Percentiles rank a stretch among this genome's conserved stretches.
Conservation (phyloP, 2,113 vertebrate species). For the Corythornis cristatus region DNA sequence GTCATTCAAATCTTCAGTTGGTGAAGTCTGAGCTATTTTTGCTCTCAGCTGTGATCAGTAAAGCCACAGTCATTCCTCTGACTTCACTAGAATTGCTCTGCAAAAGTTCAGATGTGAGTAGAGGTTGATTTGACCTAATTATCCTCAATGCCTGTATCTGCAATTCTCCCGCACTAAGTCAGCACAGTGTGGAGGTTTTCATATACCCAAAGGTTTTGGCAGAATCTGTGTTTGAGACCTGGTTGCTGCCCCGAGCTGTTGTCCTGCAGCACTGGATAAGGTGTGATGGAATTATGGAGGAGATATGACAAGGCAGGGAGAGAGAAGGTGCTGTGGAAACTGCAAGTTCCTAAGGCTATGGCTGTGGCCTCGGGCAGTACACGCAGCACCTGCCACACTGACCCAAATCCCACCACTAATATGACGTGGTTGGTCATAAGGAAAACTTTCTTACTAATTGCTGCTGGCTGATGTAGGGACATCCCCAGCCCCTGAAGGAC, state of each 20-base stretch:
- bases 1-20: neutral
- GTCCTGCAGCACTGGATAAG: neutral
- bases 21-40: conserved; percentile 23
- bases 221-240: neutral
- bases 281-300: neutral
- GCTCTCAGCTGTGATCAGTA: neutral
- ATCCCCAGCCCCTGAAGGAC: neutral
- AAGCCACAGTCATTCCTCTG: neutral
- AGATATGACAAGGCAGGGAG: neutral
- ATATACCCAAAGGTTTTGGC: neutral
- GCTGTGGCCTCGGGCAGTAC: neutral
- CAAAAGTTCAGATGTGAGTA: neutral
- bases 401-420: neutral
- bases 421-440: neutral
- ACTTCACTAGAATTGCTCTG: neutral
- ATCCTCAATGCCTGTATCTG: neutral
- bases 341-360: neutral
- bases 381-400: neutral
- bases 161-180: neutral
- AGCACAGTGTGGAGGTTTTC: accelerated
- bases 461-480: neutral
- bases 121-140: neutral
- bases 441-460: neutral
- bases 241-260: neutral
- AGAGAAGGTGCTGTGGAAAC: neutral